Percentiles rank a stretch among this genome's conserved stretches.
These are phyloP conservation scores for Lycia hirtaria DNA, from an alignment of 2,888 invertebrate species.

Conservation along the genomic window DNA sequence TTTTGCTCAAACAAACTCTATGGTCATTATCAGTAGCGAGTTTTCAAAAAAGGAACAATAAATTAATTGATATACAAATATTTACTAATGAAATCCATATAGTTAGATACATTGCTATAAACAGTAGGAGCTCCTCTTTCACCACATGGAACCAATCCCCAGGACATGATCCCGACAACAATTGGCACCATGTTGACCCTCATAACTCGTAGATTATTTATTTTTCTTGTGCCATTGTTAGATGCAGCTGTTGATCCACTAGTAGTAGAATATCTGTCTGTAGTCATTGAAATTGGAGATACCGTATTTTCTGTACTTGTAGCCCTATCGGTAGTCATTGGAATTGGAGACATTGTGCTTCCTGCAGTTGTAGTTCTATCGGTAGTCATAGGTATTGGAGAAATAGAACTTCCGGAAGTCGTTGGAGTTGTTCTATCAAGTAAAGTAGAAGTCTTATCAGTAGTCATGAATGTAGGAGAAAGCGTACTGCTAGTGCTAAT, in stretches of 20 bases:
- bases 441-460: slow-evolving; percentile 1
- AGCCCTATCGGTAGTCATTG: background rate
- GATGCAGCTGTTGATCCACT: background rate
- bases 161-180: slow-evolving; percentile 84
- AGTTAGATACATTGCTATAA: slow-evolving; percentile 79
- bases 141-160: slow-evolving; percentile 84
- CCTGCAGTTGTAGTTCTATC: background rate
- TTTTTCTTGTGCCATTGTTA: background rate
- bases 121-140: slow-evolving; percentile 80
- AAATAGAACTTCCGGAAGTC: background rate
- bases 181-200: slow-evolving; percentile 48
- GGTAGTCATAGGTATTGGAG: slow-evolving; percentile 5
- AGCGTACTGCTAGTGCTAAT: background rate
- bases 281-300: background rate
- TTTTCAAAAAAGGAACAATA: slow-evolving; percentile 23
- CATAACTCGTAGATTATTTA: background rate
- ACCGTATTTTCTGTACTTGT: background rate
- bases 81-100: slow-evolving; percentile 74
- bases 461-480: slow-evolving; percentile 1
- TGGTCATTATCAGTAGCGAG: too few relatives aligned
- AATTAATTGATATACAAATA: slow-evolving; percentile 48
- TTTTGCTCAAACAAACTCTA: too few relatives aligned
- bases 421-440: background rate
- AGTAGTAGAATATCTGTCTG: background rate
- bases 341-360: background rate